Evolutionary conservation across 2,797 vertebrate species (phyloP), one percentile per base, ranked within the genome.

Genomic region (Coregonus suidteri): DNA sequence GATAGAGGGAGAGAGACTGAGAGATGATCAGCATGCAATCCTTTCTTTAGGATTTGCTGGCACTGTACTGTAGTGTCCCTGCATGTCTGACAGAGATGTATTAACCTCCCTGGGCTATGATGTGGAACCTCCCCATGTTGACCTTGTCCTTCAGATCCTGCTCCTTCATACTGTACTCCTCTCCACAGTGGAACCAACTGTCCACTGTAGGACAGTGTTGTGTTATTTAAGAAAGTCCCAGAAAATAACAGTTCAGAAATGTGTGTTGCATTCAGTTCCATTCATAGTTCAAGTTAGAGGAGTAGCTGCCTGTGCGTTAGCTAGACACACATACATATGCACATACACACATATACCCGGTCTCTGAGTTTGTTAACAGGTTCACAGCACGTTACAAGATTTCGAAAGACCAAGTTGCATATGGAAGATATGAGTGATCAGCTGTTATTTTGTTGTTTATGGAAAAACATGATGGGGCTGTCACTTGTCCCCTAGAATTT

Each of bases 11-110:
- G 16, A 25, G 37, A 59, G 16, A 30, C 11, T 9, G n/a, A 52
- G 75, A 74, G 87, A 77, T 73, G 71, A 88, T 77, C 77, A 78
- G 90, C 41, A 47, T 47, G 41, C 41, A 47, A 9, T 80, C 76
- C 81, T 67, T 79, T 80, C 77, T 70, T 79, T 81, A 78, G 82
- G 81, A 79, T 78, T 68, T 80, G 64, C 78, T 41, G 75, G 68
- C 54, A 71, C 78, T 74, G 69, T 81, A 79, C 82, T 76, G 81
- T 77, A 65, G 81, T 80, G 68, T 81, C 75, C 84, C 72, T 86
- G 91, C 91, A 91, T 92, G 91, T 77, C 83, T 85, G 79, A 47
- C 73, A 67, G 68, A 82, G 77, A 84, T 79, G 78, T 74, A 18
- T 2, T 81, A 82, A 31, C 71, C 5, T 56, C 53, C 54, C 54